Evolutionary conservation across 1,140 invertebrate genomes (phyloP), one percentile per base, ranked within the genome.

Genomic region (Brachionus rotundiformis): DNA sequence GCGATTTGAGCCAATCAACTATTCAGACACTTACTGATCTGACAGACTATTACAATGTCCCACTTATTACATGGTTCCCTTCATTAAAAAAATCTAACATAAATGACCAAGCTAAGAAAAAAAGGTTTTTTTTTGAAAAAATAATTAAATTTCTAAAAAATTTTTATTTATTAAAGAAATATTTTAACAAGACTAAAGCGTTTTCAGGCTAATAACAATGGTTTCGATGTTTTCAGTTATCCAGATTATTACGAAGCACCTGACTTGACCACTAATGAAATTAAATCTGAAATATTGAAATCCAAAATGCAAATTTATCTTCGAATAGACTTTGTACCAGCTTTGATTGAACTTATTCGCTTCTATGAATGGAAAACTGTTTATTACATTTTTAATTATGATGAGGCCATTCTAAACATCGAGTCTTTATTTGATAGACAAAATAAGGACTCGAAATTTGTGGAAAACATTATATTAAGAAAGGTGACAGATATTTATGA

Each of bases 1-100:
- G 94, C 0, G 93, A 94, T 3, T 94, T 96, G 8, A 93, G 93
- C 83, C 93, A 94, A 5, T 94, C 95, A 84, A 95, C 94, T 5
- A 95, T 96, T 87, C 93, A 95, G 87, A 96, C 94, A 16, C 91
- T 97, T 47, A 94, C 96, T 86, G 95, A 94, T 0, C 96, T 96
- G 88, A 93, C 93, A 84, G 95, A 96, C 87, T 96, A 94, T 4
- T 97, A 96, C 87, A 93, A 95, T 87, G 93, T 96, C 92, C 95
- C 95, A 25, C 96, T 96, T 86, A 91, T 98, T 41, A 95, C 84
- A n/a, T 79, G 76, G 76, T 79, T 47, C 7, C 41, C 2, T 73
- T 10, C 27, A 3, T 44, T 5, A 23, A 73, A 73, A 47, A 73
- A 4, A 23, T 10, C 29, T 39, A 68, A 10, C 19, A 36, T 2